Conservation (phyloP, 1,140 invertebrate species). For the Anagrus nilaparvatae region DNA sequence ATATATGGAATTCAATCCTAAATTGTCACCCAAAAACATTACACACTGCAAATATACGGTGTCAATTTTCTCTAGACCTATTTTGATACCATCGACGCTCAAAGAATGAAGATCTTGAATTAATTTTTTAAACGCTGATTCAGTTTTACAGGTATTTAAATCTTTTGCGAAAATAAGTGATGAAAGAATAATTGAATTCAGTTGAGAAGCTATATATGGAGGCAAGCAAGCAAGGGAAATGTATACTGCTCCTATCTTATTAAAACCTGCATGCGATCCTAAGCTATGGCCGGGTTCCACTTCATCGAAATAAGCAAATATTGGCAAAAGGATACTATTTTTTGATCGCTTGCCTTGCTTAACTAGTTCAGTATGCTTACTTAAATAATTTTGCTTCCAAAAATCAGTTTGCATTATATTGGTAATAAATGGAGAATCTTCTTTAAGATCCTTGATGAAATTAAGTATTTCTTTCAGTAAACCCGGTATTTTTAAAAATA, state of each 20-base stretch:
- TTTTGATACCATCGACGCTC: slow-evolving; percentile 6
- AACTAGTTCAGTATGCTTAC: too few species aligned
- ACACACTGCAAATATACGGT: slow-evolving; percentile 13
- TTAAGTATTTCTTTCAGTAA: slow-evolving; percentile 3
- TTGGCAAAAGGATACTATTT: slow-evolving; percentile 6
- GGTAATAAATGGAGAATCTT: slow-evolving; percentile 1
- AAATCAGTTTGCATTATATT: slow-evolving; percentile 11
- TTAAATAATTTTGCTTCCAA: too few species aligned
- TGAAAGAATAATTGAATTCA: slow-evolving; percentile 11
- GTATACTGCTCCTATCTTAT: slow-evolving; percentile 14
- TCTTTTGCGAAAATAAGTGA: slow-evolving; percentile 7
- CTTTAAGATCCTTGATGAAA: slow-evolving; percentile 1
- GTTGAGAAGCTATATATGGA: slow-evolving; percentile 1
- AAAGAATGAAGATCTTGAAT: slow-evolving; percentile 16
- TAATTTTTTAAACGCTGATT: slow-evolving; percentile 7
- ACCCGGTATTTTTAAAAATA: slow-evolving; percentile 8
- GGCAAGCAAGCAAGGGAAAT: slow-evolving; percentile 12
- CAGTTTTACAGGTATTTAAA: slow-evolving; percentile 4
- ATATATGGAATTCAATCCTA: slow-evolving; percentile 16
- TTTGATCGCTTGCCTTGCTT: too few species aligned
- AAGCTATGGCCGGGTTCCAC: slow-evolving; percentile 10
- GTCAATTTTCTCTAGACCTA: slow-evolving; percentile 9
- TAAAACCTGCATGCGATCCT: slow-evolving; percentile 9
- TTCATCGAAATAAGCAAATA: slow-evolving; percentile 12
- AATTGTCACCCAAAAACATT: slow-evolving; percentile 14